Base-by-base conservation (phyloP, 2,888 invertebrate species). In the Drosophila anomalipes region DNA sequence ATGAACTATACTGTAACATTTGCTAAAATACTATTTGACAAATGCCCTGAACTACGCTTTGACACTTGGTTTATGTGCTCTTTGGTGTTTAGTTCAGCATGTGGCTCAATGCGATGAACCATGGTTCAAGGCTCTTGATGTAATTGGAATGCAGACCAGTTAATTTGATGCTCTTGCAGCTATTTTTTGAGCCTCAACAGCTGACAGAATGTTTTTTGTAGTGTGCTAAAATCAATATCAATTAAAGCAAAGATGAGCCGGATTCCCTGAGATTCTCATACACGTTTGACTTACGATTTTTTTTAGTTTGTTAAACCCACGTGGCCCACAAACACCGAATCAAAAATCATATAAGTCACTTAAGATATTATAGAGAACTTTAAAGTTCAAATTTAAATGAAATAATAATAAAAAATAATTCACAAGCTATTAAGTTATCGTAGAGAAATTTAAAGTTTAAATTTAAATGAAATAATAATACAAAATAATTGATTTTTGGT, bases 81-180 rank as follows among this genome's bases (percentile, higher is more conserved):
- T 71, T 51, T 30, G 35, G 19, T 52, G 37, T 32, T 68, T 22
- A 53, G 37, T 54, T 70, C 62, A 81, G 76, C 72, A 6, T n/a
- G 47, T 63, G 53, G 37, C 52, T 47, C 53, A 64, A 35, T 54
- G 32, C 70, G 70, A 53, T 44, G 39, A 26, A 39, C 54, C 63
- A 32, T 49, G 49, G 85, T 65, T 89, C 90, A 86, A 89, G 90
- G 85, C 59, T 86, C 65, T 47, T n/a, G 26, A 14, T 61, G 41
- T 53, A 70, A 65, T 37, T 47, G n/a, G 30, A 53, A 65, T 35
- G 33, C 22, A 56, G 33, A 19, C 10, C 6, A 51, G 3, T 37
- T 35, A 22, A 4, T 51, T 39, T 35, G 14, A 33, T 56, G 12
- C 28, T 10, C 14, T 5, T 19, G 52, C 10, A 33, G 10, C 6